phyloP scores from a whole-genome alignment of 2,797 vertebrate species.

The Pterois miles region DNA sequence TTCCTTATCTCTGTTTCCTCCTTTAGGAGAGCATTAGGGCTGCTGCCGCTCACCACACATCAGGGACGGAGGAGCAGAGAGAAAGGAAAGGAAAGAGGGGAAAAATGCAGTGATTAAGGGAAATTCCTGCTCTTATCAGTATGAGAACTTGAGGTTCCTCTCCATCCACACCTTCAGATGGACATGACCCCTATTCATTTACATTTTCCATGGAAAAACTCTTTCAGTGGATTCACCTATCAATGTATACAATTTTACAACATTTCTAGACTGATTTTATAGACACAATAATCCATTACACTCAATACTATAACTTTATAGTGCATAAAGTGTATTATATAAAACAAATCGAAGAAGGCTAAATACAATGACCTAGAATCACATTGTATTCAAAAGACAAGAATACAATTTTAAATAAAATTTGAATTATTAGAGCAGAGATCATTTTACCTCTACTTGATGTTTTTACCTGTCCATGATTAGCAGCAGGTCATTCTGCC shows the following conservation, averaged over 20 bases:
- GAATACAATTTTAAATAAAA: too few relatives aligned
- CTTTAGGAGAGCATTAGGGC: constrained; percentile 51
- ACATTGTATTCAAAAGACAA: neutral
- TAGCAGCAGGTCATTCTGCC: too few relatives aligned
- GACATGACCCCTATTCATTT: neutral
- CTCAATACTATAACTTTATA: neutral
- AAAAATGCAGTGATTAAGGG: neutral
- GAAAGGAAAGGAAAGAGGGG: neutral
- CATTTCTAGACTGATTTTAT: neutral
- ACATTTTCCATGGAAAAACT: neutral
- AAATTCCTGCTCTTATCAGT: neutral
- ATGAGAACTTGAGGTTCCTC: neutral
- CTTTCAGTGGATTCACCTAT: neutral
- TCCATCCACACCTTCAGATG: neutral
- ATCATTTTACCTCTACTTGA: too few relatives aligned
- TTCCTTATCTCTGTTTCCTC: constrained; percentile 81
- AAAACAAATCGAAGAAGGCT: too few relatives aligned
- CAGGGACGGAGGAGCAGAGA: constrained; percentile 33
- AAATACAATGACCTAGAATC: neutral
- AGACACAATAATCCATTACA: neutral
- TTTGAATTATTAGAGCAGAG: too few relatives aligned
- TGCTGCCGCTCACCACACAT: constrained; percentile 2
- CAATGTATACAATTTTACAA: neutral
- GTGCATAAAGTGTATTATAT: too few relatives aligned
- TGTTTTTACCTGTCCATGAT: too few relatives aligned